Base-by-base conservation (phyloP, 2,113 vertebrate genomes). In the Rhinopomastus cyanomelas region DNA sequence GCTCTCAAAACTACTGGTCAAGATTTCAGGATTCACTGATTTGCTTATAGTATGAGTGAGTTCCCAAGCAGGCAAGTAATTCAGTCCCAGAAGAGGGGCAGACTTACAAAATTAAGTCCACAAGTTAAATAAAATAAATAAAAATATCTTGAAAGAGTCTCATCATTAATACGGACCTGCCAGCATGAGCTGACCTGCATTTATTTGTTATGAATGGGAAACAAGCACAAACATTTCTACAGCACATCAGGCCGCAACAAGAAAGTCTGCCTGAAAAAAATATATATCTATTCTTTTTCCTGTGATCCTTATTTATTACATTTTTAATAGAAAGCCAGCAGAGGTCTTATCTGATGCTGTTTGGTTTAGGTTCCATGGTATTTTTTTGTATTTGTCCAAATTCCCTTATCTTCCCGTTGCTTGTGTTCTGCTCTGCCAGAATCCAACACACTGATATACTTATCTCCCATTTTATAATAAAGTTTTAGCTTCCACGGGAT, bases 401-500 rank as follows among this genome's bases (percentile, higher is more conserved):
- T 96, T 97, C 97, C 94, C 96, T 97, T 97, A 97, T 98, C 97
- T 97, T 95, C 93, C 94, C 91, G 86, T 96, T 96, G 92, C 97
- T 95, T 96, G 93, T 95, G 95, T 97, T 96, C 95, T 96, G 96
- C 89, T 91, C 81, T 89, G 94, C 97, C 95, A 96, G 96, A 85
- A 96, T 96, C 89, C 96, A 93, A 94, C 87, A 89, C 81, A 92
- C 83, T 96, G 97, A 97, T 97, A 97, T 82, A 97, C 95, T 97
- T 97, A 98, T 97, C 97, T 97, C 85, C 94, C 92, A 94, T 96
- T 97, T 97, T 97, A 95, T 97, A 97, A 97, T 97, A 97, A 97
- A 98, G 95, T 95, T 97, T 95, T 95, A 95, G 95, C 96, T 96
- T 96, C 94, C 85, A 92, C 78, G 75, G 90, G 94, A 73, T 93